phyloP scores from a whole-genome alignment of 2,888 invertebrate species.

The Oligia fasciuncula region DNA sequence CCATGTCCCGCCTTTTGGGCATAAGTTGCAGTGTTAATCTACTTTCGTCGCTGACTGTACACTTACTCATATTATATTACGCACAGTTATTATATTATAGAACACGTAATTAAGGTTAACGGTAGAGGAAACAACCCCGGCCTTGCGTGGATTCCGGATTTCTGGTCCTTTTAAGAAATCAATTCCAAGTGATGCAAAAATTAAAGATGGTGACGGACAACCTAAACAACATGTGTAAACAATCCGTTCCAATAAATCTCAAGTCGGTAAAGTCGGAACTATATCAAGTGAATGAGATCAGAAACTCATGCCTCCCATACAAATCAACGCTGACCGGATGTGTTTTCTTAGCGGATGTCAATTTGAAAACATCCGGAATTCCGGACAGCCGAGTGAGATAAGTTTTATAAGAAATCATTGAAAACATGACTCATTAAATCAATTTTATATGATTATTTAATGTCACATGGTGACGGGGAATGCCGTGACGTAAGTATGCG shows the following conservation, averaged over 20 bases:
- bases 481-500: not conserved
- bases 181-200: not conserved
- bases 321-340: constrained; percentile 13
- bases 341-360: constrained; percentile 39
- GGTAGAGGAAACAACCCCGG: not conserved
- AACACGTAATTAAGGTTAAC: constrained; percentile 41
- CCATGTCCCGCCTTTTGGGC: too few relatives aligned
- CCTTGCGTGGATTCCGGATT: not conserved
- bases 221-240: too few relatives aligned
- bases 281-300: constrained; percentile 26
- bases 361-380: constrained; percentile 34
- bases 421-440: constrained; percentile 17
- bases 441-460: not conserved
- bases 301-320: constrained; percentile 27
- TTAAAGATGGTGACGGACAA: not conserved
- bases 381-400: not conserved
- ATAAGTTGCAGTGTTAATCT: too few relatives aligned
- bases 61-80: constrained; percentile 15
- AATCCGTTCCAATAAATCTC: not conserved
- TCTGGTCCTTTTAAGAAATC: not conserved
- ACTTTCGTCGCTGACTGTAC: too few relatives aligned
- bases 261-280: not conserved
- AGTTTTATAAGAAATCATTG: constrained; percentile 19
- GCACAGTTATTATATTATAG: constrained; percentile 5
- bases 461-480: not conserved